Percentiles rank a stretch among this genome's conserved stretches.
These are phyloP conservation scores for Tetramorium simillimum DNA, from an alignment of 1,140 invertebrate genomes.

Conservation along the genomic window DNA sequence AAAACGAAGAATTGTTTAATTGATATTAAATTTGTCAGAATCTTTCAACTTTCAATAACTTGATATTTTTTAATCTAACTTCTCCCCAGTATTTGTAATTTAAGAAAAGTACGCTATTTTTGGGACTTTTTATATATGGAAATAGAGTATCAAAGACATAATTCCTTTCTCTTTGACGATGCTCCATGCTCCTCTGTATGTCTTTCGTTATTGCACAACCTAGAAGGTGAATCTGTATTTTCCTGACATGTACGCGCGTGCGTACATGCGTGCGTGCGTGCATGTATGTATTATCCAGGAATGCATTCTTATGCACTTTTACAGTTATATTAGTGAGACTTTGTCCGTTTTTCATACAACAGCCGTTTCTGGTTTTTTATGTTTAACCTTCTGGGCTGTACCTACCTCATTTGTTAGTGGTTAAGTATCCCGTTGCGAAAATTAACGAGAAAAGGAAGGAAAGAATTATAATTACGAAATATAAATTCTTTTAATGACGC, in stretches of 20 bases:
- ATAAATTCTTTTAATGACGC: constrained; percentile 49
- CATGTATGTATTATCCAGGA: neutral
- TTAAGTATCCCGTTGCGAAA: constrained; percentile 36
- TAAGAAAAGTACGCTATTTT: constrained; percentile 28
- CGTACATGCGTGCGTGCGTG: neutral
- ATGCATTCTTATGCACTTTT: constrained; percentile 44
- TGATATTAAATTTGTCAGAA: neutral
- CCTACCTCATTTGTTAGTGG: constrained; percentile 56
- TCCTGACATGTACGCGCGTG: constrained; percentile 25
- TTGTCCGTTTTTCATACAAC: constrained; percentile 12
- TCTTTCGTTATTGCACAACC: constrained; percentile 62
- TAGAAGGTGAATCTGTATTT: constrained; percentile 56
- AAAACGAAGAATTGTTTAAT: neutral
- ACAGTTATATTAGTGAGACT: constrained; percentile 38
- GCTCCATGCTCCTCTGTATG: constrained; percentile 50
- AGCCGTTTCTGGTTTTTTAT: constrained; percentile 20
- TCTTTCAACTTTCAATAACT: neutral
- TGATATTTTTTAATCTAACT: neutral
- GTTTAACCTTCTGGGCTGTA: constrained; percentile 61
- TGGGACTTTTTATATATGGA: constrained; percentile 21
- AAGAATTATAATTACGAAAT: constrained; percentile 44
- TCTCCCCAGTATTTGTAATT: neutral
- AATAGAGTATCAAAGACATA: constrained; percentile 28
- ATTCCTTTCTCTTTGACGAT: constrained; percentile 17
- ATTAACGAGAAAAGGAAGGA: constrained; percentile 20